phyloP scores from a whole-genome alignment of 2,888 invertebrate genomes.

The Cyclophora albipunctata region DNA sequence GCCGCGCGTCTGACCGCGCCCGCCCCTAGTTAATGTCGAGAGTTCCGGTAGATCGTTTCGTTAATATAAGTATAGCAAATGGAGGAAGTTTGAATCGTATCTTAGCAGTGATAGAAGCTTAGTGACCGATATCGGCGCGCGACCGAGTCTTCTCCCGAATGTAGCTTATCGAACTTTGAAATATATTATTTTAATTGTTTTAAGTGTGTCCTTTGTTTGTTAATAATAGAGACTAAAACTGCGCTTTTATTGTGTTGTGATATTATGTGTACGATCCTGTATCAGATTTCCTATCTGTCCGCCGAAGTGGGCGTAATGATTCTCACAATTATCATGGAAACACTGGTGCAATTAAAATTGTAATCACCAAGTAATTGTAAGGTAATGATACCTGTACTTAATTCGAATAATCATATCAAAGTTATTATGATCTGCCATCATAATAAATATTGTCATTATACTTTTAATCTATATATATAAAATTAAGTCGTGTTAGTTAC shows the following conservation, averaged over 20 bases:
- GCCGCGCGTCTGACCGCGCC: slow-evolving; percentile 31
- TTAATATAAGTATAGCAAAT: slow-evolving; percentile 29
- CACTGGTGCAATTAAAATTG: slow-evolving; percentile 13
- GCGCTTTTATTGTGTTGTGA: slow-evolving; percentile 14
- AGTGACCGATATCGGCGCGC: slow-evolving; percentile 23
- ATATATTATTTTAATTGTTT: slow-evolving; percentile 4
- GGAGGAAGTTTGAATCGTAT: slow-evolving; percentile 65
- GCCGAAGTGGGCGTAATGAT: slow-evolving; percentile 1
- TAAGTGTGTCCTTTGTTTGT: slow-evolving; percentile 6
- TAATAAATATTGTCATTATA: no score
- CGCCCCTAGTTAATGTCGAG: slow-evolving; percentile 14
- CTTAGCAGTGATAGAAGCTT: slow-evolving; percentile 52
- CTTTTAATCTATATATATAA: no score
- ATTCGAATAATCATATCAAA: slow-evolving; percentile 1
- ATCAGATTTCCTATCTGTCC: no score
- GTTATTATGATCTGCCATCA: no score
- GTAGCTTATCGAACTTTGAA: slow-evolving; percentile 1
- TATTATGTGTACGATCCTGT: no score
- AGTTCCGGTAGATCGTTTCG: slow-evolving; percentile 27
- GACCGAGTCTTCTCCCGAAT: slow-evolving; percentile 9
- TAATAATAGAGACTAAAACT: slow-evolving; percentile 2
- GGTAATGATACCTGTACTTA: slow-evolving; percentile 13
- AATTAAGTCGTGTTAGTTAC: no score
- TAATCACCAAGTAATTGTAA: slow-evolving; percentile 4
- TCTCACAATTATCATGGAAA: slow-evolving; percentile 12